Conservation (phyloP, 64 coral and sea anemone genomes). For the Stylophora pistillata region DNA sequence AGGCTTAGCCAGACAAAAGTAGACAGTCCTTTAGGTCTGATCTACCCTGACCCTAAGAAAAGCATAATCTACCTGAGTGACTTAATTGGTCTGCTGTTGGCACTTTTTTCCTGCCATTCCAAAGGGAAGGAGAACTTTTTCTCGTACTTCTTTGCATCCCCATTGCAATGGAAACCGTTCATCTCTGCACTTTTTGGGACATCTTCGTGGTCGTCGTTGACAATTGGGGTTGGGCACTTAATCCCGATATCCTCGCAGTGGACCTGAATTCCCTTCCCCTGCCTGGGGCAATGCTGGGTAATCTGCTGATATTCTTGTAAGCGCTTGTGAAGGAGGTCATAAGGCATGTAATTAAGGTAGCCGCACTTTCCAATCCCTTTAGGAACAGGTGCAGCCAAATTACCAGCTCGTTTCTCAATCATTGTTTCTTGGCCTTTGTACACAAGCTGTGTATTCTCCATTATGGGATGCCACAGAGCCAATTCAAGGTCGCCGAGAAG, state of each 20-base stretch:
- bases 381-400: constrained; percentile 68
- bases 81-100: too few species aligned
- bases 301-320: constrained; percentile 65
- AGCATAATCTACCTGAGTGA: too few species aligned
- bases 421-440: constrained; percentile 39
- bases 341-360: constrained; percentile 64
- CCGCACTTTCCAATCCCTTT: constrained; percentile 81
- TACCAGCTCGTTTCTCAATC: constrained; percentile 69
- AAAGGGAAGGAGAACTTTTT: background rate
- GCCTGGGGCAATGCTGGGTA: constrained; percentile 62
- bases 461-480: constrained; percentile 82
- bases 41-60: too few species aligned
- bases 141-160: background rate
- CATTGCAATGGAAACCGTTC: background rate
- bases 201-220: background rate
- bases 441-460: constrained; percentile 43
- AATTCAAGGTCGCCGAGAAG: constrained; percentile 61
- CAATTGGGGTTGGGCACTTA: constrained; percentile 31
- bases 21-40: too few species aligned
- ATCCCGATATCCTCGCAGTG: constrained; percentile 79
- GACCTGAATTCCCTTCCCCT: constrained; percentile 57
- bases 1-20: too few species aligned
- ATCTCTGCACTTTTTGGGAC: background rate
- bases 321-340: constrained; percentile 40
- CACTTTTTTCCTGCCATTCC: too few species aligned